Conservation (phyloP, 2,113 vertebrate genomes). For the Platichthys flesus region DNA sequence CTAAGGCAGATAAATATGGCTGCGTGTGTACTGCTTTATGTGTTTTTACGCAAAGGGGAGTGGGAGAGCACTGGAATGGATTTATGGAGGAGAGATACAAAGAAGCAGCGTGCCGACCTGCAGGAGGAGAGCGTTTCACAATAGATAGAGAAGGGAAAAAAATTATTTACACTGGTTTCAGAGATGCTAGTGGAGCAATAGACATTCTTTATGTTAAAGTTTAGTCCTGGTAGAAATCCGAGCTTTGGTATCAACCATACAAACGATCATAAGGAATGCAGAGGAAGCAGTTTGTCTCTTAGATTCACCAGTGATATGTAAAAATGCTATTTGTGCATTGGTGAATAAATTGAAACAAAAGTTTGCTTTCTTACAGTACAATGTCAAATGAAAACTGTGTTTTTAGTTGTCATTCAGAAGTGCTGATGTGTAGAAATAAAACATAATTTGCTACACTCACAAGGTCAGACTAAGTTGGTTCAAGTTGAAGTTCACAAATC, state of each 20-base stretch:
- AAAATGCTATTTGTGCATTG: background rate
- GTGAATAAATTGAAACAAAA: background rate
- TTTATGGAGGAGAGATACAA: constrained; percentile 38
- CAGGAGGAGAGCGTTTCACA: constrained; percentile 20
- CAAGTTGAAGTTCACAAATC: too few relatives aligned
- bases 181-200: constrained; percentile 21
- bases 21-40: constrained; percentile 24
- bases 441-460: too few relatives aligned
- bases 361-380: background rate
- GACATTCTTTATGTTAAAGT: constrained; percentile 4
- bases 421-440: too few relatives aligned
- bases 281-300: constrained; percentile 9
- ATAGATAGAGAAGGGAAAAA: constrained; percentile 11
- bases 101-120: constrained; percentile 32
- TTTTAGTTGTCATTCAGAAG: background rate
- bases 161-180: background rate
- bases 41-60: constrained; percentile 17
- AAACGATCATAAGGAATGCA: constrained; percentile 5
- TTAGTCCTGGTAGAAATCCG: background rate
- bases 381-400: background rate
- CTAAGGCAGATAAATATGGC: constrained; percentile 48
- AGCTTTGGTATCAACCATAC: constrained; percentile 15
- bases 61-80: constrained; percentile 12
- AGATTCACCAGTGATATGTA: background rate
- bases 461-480: too few relatives aligned